Base-by-base conservation (phyloP, 1,140 invertebrate genomes). In the Drosophila grimshawi region DNA sequence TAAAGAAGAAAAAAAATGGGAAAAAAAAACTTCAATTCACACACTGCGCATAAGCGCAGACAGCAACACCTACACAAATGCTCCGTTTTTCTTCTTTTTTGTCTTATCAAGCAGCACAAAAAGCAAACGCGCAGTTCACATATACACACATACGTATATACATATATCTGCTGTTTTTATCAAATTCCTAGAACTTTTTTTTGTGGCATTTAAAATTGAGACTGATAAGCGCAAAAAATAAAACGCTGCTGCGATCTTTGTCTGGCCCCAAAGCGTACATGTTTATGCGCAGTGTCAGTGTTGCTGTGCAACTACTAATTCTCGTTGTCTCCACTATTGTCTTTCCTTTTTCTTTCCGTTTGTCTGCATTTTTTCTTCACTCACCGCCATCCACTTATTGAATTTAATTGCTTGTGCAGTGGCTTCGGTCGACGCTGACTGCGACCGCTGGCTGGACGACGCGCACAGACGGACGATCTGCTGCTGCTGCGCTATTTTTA, bases 401-500 rank as follows among this genome's bases (percentile, higher is more conserved):
- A 88, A 86, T 80, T 86, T 86, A 86, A 88, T 86, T 88, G 80
- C 80, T 76, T 79, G 59, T 67, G 76, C 67, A 83, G 67, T 56
- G 48, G 52, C 57, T 37, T 11, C 45, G 33, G 49, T 11, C 45
- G 33, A 32, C 41, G 53, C 29, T 33, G 51, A 35, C 49, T 11
- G 39, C 49, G 46, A 29, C 30, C 30, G 35, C 30, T 39, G 75
- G 57, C 53, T 27, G 77, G 61, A 52, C 72, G 79, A 70, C 76
- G 69, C 65, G 49, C 3, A 43, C 19, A 19, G 19, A 19, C 19
- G 19, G 39, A 43, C 39, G 10, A 43, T n/a, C 0, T 43, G 39
- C 60, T 73, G 41, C 3, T 43, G 39, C 60, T 73, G 41, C 27
- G 83, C 77, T 89, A 89, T 89, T 88, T 89, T 51, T 88, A 89